phyloP scores from a whole-genome alignment of 2,113 vertebrate species.

The Atractosteus spatula region DNA sequence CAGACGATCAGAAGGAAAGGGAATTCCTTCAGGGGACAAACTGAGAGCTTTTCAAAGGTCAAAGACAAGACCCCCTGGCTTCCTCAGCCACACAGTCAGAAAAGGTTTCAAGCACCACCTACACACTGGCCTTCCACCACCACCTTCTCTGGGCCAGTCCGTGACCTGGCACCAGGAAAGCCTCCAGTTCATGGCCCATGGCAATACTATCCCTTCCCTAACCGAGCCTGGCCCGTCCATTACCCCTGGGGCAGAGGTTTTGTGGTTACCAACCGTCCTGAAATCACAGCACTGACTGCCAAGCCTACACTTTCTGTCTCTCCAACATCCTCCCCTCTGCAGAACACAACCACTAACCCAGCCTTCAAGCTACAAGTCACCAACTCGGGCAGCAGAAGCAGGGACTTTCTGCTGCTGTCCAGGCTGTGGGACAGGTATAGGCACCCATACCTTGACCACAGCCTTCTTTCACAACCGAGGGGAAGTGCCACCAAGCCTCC shows the following conservation, averaged over 20 bases:
- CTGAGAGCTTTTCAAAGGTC: slow-evolving; percentile 37
- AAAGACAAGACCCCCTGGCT: slow-evolving; percentile 62
- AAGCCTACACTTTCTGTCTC: slow-evolving; percentile 42
- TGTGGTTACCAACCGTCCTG: slow-evolving; percentile 60
- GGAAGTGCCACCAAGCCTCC: slow-evolving; percentile 56
- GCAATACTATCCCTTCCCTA: slow-evolving; percentile 32
- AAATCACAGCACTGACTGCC: slow-evolving; percentile 60
- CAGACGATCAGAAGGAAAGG: slow-evolving; percentile 7
- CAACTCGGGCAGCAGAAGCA: slow-evolving; percentile 34
- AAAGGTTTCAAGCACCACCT: slow-evolving; percentile 26
- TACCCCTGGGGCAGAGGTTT: slow-evolving; percentile 39
- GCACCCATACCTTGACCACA: slow-evolving; percentile 59
- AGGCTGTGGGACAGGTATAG: slow-evolving; percentile 66
- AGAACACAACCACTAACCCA: background rate
- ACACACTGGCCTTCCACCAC: slow-evolving; percentile 36
- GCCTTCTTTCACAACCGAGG: slow-evolving; percentile 52
- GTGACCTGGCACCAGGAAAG: slow-evolving; percentile 27
- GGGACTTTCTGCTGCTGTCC: slow-evolving; percentile 54
- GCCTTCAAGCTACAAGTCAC: slow-evolving; percentile 19
- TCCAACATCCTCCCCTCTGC: background rate
- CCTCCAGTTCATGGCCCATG: slow-evolving; percentile 35
- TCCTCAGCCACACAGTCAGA: slow-evolving; percentile 38
- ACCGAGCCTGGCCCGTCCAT: slow-evolving; percentile 41
- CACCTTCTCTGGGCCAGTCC: slow-evolving; percentile 45
- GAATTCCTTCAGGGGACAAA: slow-evolving; percentile 29